Evolutionary conservation across 2,888 invertebrate species (phyloP), one percentile per base, ranked within the genome.

Genomic region (Omphaloscelis lunosa): DNA sequence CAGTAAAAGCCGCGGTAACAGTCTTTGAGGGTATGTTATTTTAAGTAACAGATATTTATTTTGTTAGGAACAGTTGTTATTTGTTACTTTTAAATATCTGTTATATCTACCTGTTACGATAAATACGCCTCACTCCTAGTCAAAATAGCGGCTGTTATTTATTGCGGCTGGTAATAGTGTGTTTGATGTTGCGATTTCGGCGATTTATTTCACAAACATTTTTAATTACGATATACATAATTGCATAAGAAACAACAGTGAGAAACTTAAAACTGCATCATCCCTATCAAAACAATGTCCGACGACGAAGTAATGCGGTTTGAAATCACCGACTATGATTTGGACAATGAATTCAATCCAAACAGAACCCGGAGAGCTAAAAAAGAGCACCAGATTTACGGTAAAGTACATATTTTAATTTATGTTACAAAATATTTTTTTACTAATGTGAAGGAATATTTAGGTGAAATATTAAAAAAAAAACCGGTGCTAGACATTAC

Each of bases 361-460:
- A 97, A 98, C 89, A 97, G 98, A 88, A 97, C 97, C 8, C 96
- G 98, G n/a, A 97, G 97, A 90, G 97, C 98, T 67, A 98, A 98
- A 17, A 99, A 99, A 95, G 98, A 99, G 90, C 99, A 99, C 91
- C 99, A 99, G 94, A 99, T 99, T 93, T 99, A 99, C 94, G 99
- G 99, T 99, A 97, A 96, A 92, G n/a, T n/a, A n/a, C n/a, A 15
- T 53, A 41, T 12, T 12, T 1, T 67, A 29, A 2, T 39, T 17
- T 9, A 23, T 6, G 29, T 59, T 27, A 6, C 1, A 20, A 29
- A 63, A 41, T 2, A 12, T 11, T 6, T 2, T 27, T 23, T 34
- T 15, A 8, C 4, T 17, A 62, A 0, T 27, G 1, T 23, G 34
- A 34, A 56, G 6, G 17, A 8, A 53, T 34, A 41, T 39, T 23